Evolutionary conservation across 2,888 invertebrate species (phyloP).

Genomic region (Andrena hattorfiana): DNA sequence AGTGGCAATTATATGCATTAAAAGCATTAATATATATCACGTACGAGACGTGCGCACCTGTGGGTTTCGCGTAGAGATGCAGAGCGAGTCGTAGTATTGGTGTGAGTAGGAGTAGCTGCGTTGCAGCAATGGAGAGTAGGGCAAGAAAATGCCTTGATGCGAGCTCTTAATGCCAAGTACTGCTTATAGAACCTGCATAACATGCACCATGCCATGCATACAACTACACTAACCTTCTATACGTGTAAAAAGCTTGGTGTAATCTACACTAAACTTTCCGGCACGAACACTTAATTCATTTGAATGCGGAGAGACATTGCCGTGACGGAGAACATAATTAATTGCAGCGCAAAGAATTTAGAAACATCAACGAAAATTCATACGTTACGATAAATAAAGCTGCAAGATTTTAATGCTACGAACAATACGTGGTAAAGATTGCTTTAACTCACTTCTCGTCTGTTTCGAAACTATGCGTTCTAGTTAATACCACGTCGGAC

Average conservation of each 20-base stretch:
- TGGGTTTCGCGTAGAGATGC: constrained; percentile 87
- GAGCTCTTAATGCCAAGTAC: constrained; percentile 94
- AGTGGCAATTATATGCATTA: constrained; percentile 23
- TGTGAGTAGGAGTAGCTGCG: constrained; percentile 84
- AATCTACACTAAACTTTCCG: constrained; percentile 21
- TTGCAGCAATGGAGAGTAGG: constrained; percentile 88
- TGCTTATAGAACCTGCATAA: constrained; percentile 94
- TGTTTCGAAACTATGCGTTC: constrained; percentile 95
- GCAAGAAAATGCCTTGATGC: constrained; percentile 94
- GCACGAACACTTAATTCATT: constrained; percentile 34
- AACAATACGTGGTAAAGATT: constrained; percentile 14
- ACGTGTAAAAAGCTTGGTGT: constrained; percentile 44
- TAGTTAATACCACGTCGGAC: constrained; percentile 90
- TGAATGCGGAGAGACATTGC: constrained; percentile 21
- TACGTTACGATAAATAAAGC: constrained; percentile 49
- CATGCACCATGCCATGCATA: constrained; percentile 84
- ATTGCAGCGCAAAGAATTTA: constrained; percentile 20
- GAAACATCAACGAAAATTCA: constrained; percentile 31
- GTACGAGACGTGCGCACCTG: constrained; percentile 81
- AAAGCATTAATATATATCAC: constrained; percentile 56
- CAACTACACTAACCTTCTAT: constrained; percentile 69
- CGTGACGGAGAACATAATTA: constrained; percentile 22
- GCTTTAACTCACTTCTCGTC: constrained; percentile 92
- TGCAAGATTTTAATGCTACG: constrained; percentile 22
- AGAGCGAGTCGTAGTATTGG: constrained; percentile 86